These are phyloP conservation scores for Cheilosia grossa DNA, from an alignment of 2,888 invertebrate species.

Conservation along the genomic window DNA sequence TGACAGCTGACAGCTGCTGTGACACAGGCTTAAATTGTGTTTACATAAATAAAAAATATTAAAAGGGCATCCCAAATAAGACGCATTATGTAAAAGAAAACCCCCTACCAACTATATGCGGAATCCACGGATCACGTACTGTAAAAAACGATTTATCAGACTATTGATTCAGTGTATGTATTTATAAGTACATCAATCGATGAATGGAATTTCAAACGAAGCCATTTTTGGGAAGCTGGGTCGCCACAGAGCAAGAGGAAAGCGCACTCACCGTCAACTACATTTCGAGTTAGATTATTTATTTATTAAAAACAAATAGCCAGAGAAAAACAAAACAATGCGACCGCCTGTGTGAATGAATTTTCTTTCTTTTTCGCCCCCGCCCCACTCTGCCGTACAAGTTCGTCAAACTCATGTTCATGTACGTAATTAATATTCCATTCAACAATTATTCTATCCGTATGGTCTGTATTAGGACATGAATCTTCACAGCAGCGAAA, in stretches of 20 bases:
- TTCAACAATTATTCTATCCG: constrained; percentile 52
- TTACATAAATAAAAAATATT: not conserved
- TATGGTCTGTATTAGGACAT: constrained; percentile 46
- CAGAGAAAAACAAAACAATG: constrained; percentile 18
- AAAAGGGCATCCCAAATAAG: constrained; percentile 41
- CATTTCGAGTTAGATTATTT: constrained; percentile 18
- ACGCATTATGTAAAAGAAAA: constrained; percentile 47
- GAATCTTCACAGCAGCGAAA: constrained; percentile 37
- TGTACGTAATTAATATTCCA: constrained; percentile 56
- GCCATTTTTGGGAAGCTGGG: constrained; percentile 42
- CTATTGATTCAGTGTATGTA: constrained; percentile 20
- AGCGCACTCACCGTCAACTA: not conserved
- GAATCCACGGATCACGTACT: constrained; percentile 55
- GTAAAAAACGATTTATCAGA: constrained; percentile 29
- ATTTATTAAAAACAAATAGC: constrained; percentile 13
- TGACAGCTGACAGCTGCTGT: too few relatives aligned
- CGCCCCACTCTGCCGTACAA: not conserved
- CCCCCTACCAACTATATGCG: not conserved
- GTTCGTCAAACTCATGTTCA: not conserved
- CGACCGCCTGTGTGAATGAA: constrained; percentile 25
- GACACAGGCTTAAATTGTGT: too few relatives aligned
- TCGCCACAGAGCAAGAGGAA: not conserved
- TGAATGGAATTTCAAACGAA: constrained; percentile 61
- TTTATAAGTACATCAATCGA: constrained; percentile 4
- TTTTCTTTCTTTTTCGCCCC: constrained; percentile 2